A percentile compares a stretch with the other conserved stretches of the same genome.
Evolutionary conservation across 2,888 invertebrate species (phyloP).

Genomic region (Keiferia lycopersicella): DNA sequence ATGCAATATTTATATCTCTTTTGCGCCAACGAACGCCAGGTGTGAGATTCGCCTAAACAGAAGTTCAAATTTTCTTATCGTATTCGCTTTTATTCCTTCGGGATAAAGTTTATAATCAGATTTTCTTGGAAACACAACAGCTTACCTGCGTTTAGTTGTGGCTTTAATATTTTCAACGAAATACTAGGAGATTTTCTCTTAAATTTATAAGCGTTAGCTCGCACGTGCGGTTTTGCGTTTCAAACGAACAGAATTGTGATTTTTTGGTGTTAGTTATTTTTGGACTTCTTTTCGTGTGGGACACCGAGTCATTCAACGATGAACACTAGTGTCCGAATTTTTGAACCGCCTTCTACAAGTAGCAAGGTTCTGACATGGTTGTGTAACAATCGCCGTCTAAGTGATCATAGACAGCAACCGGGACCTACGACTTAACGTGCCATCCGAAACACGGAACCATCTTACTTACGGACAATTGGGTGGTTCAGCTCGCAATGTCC

Average conservation of each 20-base stretch:
- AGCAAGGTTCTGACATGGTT: too few relatives aligned
- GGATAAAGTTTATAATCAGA: background rate
- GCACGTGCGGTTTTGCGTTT: conserved; percentile 4
- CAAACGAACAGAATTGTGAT: background rate
- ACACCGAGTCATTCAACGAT: too few relatives aligned
- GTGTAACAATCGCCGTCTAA: background rate
- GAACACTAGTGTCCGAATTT: too few relatives aligned
- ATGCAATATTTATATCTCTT: too few relatives aligned
- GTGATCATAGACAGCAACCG: too few relatives aligned
- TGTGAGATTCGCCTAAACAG: background rate
- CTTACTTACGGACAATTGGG: too few relatives aligned
- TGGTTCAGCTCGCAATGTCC: too few relatives aligned
- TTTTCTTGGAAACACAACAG: conserved; percentile 25
- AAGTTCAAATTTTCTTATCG: background rate
- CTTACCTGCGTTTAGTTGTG: conserved; percentile 30
- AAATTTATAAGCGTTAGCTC: background rate
- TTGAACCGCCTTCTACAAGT: too few relatives aligned
- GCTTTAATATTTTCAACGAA: conserved; percentile 32
- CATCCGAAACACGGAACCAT: too few relatives aligned
- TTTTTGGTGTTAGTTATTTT: background rate
- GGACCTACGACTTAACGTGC: too few relatives aligned
- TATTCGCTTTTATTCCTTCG: background rate
- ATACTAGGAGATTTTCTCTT: conserved; percentile 27
- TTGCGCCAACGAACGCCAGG: too few relatives aligned
- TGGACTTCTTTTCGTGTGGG: background rate